Percentiles rank a stretch among this genome's conserved stretches.
Conservation (phyloP, 1,140 invertebrate genomes). For the Cydia pomonella region DNA sequence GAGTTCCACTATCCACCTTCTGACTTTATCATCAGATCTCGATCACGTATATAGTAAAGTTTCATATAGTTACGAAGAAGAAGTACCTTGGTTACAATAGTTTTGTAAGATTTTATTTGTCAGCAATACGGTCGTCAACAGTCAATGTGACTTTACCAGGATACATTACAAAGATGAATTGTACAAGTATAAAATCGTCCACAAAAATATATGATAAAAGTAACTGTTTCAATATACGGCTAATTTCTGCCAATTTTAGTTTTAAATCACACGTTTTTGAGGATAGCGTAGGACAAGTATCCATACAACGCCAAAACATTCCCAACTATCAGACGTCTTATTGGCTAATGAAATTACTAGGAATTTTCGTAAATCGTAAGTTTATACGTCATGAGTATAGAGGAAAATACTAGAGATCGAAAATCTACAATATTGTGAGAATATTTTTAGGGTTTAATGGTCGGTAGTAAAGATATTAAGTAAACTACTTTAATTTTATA, state of each 20-base stretch:
- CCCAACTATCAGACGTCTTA: neutral
- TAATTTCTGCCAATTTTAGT: no score
- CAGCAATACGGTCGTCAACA: neutral
- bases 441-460: neutral
- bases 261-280: neutral
- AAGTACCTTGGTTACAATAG: no score
- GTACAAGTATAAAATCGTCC: neutral
- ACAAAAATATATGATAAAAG: neutral
- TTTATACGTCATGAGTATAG: constrained; percentile 6
- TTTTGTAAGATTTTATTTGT: no score
- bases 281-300: neutral
- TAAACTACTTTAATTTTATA: neutral
- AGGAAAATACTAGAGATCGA: neutral
- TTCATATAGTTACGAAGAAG: no score
- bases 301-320: neutral
- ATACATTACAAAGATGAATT: neutral
- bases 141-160: neutral
- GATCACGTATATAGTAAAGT: no score
- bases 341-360: neutral
- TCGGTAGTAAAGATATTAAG: neutral
- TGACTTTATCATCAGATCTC: no score
- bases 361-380: neutral
- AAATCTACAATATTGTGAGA: neutral
- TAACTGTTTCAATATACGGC: no score
- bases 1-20: no score